Evolutionary conservation across 2,888 invertebrate genomes (phyloP).

Genomic region (Zootermopsis nevadensis): DNA sequence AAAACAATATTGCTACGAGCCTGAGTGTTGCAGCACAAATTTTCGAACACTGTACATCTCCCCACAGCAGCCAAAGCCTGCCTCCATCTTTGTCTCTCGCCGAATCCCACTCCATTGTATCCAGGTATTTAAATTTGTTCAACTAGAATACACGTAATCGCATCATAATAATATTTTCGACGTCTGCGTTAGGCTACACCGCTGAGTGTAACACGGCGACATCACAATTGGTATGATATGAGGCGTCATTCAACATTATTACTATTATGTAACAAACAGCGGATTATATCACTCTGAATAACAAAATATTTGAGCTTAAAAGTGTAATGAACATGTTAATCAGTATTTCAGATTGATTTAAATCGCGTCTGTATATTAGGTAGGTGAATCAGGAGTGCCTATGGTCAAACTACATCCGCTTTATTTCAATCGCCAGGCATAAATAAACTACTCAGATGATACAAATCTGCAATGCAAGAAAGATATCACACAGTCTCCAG

Average conservation of each 20-base stretch:
- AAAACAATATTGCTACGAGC: no score
- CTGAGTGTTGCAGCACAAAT: neutral
- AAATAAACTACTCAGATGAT: no score
- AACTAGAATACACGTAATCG: slow-evolving; percentile 50
- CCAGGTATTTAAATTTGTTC: slow-evolving; percentile 47
- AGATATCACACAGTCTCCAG: no score
- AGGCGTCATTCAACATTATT: slow-evolving; percentile 25
- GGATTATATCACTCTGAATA: neutral
- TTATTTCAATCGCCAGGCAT: no score
- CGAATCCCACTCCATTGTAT: slow-evolving; percentile 24
- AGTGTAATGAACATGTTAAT: slow-evolving; percentile 32
- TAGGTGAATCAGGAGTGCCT: no score
- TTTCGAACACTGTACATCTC: neutral
- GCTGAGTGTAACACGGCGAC: neutral
- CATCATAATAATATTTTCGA: slow-evolving; percentile 51
- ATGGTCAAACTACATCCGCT: no score
- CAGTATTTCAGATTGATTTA: slow-evolving; percentile 5
- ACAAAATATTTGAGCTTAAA: slow-evolving; percentile 26
- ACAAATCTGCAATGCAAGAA: no score
- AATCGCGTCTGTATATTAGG: no score
- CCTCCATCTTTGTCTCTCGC: slow-evolving; percentile 26
- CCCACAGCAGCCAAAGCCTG: slow-evolving; percentile 7
- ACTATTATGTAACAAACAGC: slow-evolving; percentile 1
- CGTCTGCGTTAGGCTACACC: slow-evolving; percentile 21
- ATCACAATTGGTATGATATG: slow-evolving; percentile 26